A percentile compares a stretch with the other conserved stretches of the same genome.
Evolutionary conservation across 1,140 invertebrate genomes (phyloP).

Genomic region (Diuraphis noxia): DNA sequence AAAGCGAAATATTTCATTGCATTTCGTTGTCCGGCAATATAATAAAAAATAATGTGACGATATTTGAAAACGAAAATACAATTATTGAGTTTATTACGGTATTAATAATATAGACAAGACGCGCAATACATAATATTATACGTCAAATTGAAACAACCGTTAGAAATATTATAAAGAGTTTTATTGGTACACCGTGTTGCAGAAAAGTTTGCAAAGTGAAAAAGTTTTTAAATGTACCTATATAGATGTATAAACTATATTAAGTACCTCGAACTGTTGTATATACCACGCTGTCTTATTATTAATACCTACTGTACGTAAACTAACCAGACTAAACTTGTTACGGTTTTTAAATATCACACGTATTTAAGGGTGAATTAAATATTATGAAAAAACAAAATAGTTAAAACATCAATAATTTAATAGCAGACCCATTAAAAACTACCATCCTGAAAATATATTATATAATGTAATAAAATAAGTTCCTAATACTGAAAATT

Average conservation of each 20-base stretch:
- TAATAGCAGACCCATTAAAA: not conserved
- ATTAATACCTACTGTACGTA: not conserved
- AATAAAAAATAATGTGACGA: not conserved
- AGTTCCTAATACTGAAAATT: not conserved
- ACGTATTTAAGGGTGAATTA: not conserved
- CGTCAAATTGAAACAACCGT: not conserved
- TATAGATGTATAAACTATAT: not conserved
- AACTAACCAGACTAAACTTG: not conserved
- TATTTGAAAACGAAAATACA: not conserved
- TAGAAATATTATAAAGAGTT: not conserved
- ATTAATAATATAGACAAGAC: not conserved
- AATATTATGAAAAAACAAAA: not conserved
- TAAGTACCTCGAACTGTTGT: not conserved
- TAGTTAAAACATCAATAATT: not conserved
- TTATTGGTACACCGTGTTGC: slow-evolving; percentile 1
- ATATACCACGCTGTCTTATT: not conserved
- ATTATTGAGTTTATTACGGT: not conserved
- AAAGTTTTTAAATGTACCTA: not conserved
- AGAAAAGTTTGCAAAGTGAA: slow-evolving; percentile 11
- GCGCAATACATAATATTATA: not conserved
- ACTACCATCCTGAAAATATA: not conserved
- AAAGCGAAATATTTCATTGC: not conserved
- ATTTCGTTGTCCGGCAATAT: not conserved
- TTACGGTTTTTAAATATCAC: not conserved
- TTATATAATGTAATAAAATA: not conserved